Evolutionary conservation across 2,888 invertebrate species (phyloP), one percentile per base, ranked within the genome.

Genomic region (Deilephila elpenor): DNA sequence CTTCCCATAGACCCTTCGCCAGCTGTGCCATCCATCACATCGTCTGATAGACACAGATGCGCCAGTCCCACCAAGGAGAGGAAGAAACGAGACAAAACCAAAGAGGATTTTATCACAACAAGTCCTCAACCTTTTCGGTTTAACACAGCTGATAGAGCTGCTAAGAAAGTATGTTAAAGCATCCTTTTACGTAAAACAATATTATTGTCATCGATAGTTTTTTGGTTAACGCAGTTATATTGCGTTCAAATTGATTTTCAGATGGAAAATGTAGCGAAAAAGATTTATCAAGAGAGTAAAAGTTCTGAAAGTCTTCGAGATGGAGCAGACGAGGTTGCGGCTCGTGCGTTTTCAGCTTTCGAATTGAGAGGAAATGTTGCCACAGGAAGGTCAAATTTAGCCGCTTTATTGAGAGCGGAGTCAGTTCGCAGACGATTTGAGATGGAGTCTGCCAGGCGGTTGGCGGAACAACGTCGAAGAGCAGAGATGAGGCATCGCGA

Each of bases 351-450:
- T 90, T 95, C 91, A 74, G 96, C 88, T 1, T 80, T 93, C 71
- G 94, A 94, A 71, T 83, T 94, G 1, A 88, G 92, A 74, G 88
- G 88, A 4, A 75, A 60, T 1, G 86, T 88, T n/a, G 91, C 91
- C 0, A 84, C 92, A 5, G 92, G 93, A 19, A 87, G 94, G 73
- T 96, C 96, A 2, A 97, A 97, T 84, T 90, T 97, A 78, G 97
- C 97, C 8, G 96, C 97, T 4, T 90, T 97, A 71, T 86, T 97
- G 51, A 91, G 97, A 82, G 96, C 96, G 53, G 96, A 96, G 83
- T 92, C 96, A 1, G 96, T 96, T 0, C 93, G 95, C 75, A 95
- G 96, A 78, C 95, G 95, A 74, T 93, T 96, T 79, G 96, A 96
- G 84, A 88, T 95, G 78, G 96, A 97, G 77, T 95, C 96, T 75